Percentiles rank a stretch among this genome's conserved stretches.
These are phyloP conservation scores for Rhipidura dahli DNA, from an alignment of 2,113 vertebrate genomes.

Conservation along the genomic window DNA sequence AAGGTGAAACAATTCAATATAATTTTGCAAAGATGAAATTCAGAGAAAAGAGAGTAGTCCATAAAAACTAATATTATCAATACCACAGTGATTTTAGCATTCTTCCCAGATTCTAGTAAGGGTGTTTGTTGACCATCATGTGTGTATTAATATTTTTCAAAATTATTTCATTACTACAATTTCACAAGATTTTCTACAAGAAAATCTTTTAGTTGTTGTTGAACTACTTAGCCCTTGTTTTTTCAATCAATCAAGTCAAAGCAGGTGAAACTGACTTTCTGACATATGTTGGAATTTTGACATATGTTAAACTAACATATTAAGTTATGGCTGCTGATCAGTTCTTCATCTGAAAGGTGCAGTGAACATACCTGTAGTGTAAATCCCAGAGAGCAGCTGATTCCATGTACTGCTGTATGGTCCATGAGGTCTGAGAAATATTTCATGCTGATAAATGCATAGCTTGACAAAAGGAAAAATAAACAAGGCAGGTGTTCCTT, in stretches of 20 bases:
- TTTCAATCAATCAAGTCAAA: neutral
- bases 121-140: neutral
- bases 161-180: neutral
- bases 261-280: neutral
- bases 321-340: rapidly evolving
- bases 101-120: neutral
- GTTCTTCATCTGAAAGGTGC: neutral
- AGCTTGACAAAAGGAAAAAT: neutral
- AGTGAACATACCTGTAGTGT: neutral
- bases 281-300: neutral
- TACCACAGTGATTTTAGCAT: neutral
- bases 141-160: neutral
- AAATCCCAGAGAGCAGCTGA: neutral
- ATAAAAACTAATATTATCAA: neutral
- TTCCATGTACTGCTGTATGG: neutral
- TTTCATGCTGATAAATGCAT: neutral
- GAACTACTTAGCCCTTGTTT: neutral
- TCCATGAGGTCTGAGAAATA: neutral
- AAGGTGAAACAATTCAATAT: neutral
- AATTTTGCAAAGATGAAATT: neutral
- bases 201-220: neutral
- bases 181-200: neutral
- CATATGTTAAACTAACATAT: neutral
- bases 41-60: neutral
- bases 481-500: neutral